A percentile compares a stretch with the other conserved stretches of the same genome.
Evolutionary conservation across 2,113 vertebrate genomes (phyloP).

Genomic region (Poeciliopsis prolifica): DNA sequence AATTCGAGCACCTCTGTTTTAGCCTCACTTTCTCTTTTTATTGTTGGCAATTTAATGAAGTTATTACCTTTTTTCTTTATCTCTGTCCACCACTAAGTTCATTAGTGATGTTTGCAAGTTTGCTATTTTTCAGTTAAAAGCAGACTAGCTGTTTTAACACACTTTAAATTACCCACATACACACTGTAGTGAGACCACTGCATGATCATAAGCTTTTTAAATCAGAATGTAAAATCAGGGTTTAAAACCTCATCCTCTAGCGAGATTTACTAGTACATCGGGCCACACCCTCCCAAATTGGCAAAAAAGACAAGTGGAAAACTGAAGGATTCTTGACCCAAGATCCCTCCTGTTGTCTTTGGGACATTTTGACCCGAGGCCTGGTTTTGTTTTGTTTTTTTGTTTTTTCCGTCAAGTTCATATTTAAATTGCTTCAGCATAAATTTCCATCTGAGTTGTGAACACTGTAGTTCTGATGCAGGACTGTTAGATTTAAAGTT

Average conservation of each 20-base stretch:
- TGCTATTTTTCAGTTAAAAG: neutral
- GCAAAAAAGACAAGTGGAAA: too few species aligned
- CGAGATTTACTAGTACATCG: too few species aligned
- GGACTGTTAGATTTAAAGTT: too few species aligned
- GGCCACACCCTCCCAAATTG: too few species aligned
- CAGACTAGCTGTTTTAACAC: neutral
- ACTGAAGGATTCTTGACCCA: too few species aligned
- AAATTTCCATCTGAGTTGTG: too few species aligned
- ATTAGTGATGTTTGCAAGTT: conserved; percentile 21
- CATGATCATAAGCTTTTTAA: neutral
- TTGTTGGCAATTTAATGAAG: conserved; percentile 42
- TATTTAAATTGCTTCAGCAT: too few species aligned
- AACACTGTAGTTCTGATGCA: too few species aligned
- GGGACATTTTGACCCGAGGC: too few species aligned
- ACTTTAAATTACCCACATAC: neutral
- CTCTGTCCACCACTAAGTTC: conserved; percentile 20
- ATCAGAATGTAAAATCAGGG: neutral
- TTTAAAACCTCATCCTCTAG: neutral
- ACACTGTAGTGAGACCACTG: neutral
- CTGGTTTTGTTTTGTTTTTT: too few species aligned
- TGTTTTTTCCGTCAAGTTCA: too few species aligned
- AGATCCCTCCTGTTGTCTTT: too few species aligned
- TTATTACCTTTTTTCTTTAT: conserved; percentile 26
- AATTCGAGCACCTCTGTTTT: conserved; percentile 48
- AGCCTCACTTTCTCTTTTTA: conserved; percentile 34